Percentiles rank a stretch among this genome's conserved stretches.
Conservation (phyloP, 2,888 invertebrate species). For the Glaucopsyche alexis region DNA sequence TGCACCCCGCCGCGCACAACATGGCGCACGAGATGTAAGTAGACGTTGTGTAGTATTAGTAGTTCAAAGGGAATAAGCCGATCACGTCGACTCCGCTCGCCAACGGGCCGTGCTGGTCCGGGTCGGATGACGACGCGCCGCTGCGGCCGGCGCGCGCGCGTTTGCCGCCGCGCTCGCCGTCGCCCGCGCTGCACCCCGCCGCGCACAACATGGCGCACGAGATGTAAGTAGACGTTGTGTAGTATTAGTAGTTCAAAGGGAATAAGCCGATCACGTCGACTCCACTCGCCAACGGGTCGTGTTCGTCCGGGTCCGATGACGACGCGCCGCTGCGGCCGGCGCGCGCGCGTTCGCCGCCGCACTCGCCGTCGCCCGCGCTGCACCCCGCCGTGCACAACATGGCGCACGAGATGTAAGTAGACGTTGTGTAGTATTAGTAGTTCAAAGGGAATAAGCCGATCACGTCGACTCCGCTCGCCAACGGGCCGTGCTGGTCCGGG, state of each 20-base stretch:
- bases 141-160: constrained; percentile 53
- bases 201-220: constrained; percentile 22
- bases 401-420: constrained; percentile 19
- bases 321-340: constrained; percentile 63
- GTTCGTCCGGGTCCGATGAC: constrained; percentile 62
- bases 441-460: constrained; percentile 76
- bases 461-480: constrained; percentile 68
- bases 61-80: constrained; percentile 75
- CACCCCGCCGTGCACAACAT: constrained; percentile 28
- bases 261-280: constrained; percentile 75
- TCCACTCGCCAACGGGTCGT: constrained; percentile 59
- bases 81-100: constrained; percentile 70
- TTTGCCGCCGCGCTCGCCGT: constrained; percentile 43
- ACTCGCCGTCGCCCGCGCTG: constrained; percentile 29
- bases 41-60: neutral
- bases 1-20: constrained; percentile 29
- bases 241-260: constrained; percentile 57
- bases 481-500: constrained; percentile 54
- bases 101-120: constrained; percentile 56
- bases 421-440: neutral
- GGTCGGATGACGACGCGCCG: constrained; percentile 68
- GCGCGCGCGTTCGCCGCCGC: constrained; percentile 49
- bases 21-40: constrained; percentile 19
- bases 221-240: neutral
- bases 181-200: constrained; percentile 31